Evolutionary conservation across 23 tunicate genomes (phyloP).

Genomic region (Botrylloides violaceus): DNA sequence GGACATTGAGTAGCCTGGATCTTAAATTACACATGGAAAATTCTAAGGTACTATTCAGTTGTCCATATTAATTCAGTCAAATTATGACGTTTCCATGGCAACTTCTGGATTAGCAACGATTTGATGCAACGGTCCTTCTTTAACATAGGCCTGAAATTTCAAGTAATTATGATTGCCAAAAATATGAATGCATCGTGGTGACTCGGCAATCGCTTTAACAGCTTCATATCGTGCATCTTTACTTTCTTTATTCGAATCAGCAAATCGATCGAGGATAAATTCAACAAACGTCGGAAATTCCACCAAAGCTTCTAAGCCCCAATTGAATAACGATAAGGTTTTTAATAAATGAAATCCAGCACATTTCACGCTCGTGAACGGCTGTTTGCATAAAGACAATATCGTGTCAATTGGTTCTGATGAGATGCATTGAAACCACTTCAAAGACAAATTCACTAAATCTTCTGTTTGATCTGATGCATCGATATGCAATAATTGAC

Average conservation of each 20-base stretch:
- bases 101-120: constrained; percentile 8
- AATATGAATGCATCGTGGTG: constrained; percentile 31
- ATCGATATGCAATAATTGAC: constrained; percentile 32
- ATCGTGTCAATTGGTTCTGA: constrained; percentile 45
- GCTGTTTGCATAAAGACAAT: constrained; percentile 44
- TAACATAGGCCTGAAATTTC: constrained; percentile 46
- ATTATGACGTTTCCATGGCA: constrained; percentile 13
- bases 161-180: constrained; percentile 75
- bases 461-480: constrained; percentile 13
- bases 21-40: no score
- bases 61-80: neutral
- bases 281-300: constrained; percentile 45
- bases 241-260: constrained; percentile 37
- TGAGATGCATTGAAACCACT: constrained; percentile 65
- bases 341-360: constrained; percentile 63
- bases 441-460: constrained; percentile 17
- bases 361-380: constrained; percentile 47
- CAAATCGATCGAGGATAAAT: constrained; percentile 52
- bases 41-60: no score
- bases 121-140: constrained; percentile 61
- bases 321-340: constrained; percentile 34
- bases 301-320: constrained; percentile 63
- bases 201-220: constrained; percentile 38
- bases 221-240: constrained; percentile 62
- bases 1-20: no score